phyloP scores from a whole-genome alignment of 2,797 vertebrate species.

The Rhinoraja longicauda region DNA sequence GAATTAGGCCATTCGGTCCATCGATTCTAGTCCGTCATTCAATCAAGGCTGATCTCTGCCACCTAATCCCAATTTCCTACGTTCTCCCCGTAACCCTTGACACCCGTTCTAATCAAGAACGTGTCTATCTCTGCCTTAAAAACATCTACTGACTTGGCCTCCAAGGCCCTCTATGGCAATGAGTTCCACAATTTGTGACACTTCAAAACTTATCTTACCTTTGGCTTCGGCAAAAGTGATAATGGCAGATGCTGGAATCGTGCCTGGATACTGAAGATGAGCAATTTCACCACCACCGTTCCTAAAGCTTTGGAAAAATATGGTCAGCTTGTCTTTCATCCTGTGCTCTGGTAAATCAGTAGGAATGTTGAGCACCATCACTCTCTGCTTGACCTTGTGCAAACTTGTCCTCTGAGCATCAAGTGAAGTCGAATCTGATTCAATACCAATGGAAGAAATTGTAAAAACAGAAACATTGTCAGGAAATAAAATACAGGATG shows the following conservation, averaged over 20 bases:
- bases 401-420: constrained; percentile 26
- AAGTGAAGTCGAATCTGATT: constrained; percentile 25
- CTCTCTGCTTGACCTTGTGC: constrained; percentile 42
- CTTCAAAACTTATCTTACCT: constrained; percentile 43
- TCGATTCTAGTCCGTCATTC: no score
- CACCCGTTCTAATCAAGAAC: no score
- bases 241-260: constrained; percentile 46
- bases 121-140: no score
- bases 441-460: neutral
- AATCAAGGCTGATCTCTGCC: no score
- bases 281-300: constrained; percentile 51
- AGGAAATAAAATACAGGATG: constrained; percentile 10
- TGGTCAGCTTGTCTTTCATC: constrained; percentile 52
- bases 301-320: constrained; percentile 50
- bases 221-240: constrained; percentile 46
- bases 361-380: constrained; percentile 48
- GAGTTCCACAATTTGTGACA: no score
- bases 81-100: no score
- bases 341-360: constrained; percentile 41
- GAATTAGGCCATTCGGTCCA: no score
- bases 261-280: constrained; percentile 46
- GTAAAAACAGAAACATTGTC: constrained; percentile 41
- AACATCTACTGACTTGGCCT: no score
- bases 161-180: no score
- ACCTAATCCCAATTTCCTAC: no score